Conservation (phyloP, 2,113 vertebrate species). For the Neoarius graeffei region DNA sequence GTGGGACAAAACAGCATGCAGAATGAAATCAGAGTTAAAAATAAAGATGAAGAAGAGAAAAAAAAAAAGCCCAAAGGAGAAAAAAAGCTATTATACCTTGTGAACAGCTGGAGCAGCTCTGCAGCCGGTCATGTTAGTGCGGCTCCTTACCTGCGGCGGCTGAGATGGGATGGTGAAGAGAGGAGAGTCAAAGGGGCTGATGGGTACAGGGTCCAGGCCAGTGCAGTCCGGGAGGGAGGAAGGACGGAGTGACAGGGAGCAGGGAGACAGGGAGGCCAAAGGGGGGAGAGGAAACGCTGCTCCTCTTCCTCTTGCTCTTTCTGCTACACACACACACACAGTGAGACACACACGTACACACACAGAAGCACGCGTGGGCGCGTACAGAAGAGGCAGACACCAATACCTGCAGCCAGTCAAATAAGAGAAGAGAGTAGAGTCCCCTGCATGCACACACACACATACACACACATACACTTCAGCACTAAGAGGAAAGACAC, state of each 20-base stretch:
- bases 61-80: conserved; percentile 24
- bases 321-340: conserved; percentile 64
- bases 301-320: conserved; percentile 64
- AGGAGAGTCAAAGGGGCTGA: conserved; percentile 76
- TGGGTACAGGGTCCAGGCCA: conserved; percentile 68
- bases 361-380: conserved; percentile 51
- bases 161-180: conserved; percentile 71
- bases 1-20: neutral
- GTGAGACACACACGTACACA: conserved; percentile 47
- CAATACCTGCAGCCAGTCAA: conserved; percentile 75
- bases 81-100: conserved; percentile 35
- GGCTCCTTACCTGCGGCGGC: conserved; percentile 71
- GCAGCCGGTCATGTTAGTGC: conserved; percentile 47
- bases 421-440: conserved; percentile 72
- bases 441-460: conserved; percentile 68
- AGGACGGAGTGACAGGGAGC: conserved; percentile 78
- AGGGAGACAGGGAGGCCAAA: conserved; percentile 76
- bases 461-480: conserved; percentile 61
- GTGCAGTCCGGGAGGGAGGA: conserved; percentile 66
- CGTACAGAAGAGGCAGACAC: conserved; percentile 62
- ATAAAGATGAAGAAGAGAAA: neutral
- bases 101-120: conserved; percentile 42
- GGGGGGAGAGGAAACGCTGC: conserved; percentile 72
- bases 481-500: conserved; percentile 67
- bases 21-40: neutral